phyloP scores from a whole-genome alignment of 2,888 invertebrate species.

The Caenorhabditis uteleia region DNA sequence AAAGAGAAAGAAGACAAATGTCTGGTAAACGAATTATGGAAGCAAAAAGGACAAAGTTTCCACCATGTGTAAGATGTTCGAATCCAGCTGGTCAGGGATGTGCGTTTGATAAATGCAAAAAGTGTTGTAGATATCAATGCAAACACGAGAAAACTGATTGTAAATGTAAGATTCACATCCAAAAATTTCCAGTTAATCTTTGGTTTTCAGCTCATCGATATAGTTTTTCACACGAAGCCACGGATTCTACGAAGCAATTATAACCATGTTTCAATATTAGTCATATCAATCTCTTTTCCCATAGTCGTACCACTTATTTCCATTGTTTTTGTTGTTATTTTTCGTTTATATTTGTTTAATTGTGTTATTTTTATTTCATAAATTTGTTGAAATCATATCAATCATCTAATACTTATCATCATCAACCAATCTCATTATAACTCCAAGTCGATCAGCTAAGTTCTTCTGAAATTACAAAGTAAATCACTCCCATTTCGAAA shows the following conservation, averaged over 20 bases:
- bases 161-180: slow-evolving; percentile 35
- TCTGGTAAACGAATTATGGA: slow-evolving; percentile 18
- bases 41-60: slow-evolving; percentile 31
- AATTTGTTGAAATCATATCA: neutral
- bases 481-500: neutral
- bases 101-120: slow-evolving; percentile 53
- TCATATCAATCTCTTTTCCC: no score
- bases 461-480: slow-evolving; percentile 21
- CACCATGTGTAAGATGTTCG: slow-evolving; percentile 56
- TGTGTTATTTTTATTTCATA: neutral
- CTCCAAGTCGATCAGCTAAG: slow-evolving; percentile 34
- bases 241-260: no score
- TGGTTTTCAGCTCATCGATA: slow-evolving; percentile 6
- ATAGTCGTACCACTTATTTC: no score
- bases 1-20: slow-evolving; percentile 42
- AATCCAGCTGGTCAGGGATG: slow-evolving; percentile 63
- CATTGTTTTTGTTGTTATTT: no score
- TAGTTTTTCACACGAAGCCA: no score
- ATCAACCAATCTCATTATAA: slow-evolving; percentile 33
- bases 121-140: slow-evolving; percentile 61
- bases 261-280: no score
- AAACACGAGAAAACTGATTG: slow-evolving; percentile 49
- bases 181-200: neutral
- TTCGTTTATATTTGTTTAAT: no score
- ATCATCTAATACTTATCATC: no score